Evolutionary conservation across 2,797 vertebrate species (phyloP), one percentile per base, ranked within the genome.

Genomic region (Coranthus polyacanthus): DNA sequence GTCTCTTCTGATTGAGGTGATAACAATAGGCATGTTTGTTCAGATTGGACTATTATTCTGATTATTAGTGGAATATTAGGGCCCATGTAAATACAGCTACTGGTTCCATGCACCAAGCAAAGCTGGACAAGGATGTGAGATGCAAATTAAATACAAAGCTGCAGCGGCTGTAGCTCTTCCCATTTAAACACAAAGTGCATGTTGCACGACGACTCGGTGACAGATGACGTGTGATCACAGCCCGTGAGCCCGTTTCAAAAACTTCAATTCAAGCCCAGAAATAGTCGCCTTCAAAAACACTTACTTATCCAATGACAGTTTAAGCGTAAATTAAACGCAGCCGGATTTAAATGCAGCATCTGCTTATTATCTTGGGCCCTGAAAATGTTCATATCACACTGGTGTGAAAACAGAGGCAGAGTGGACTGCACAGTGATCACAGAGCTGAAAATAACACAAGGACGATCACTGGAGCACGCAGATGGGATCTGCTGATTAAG

Each of bases 361-460:
- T 56, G 63, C 77, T 84, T 69, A 65, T 82, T 82, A 79, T 75
- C 54, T 36, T 0, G 0, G 4, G 13, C 38, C 47, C 0, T 1
- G 12, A 53, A 51, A 45, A 59, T 49, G 51, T 37, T 70, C 52
- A 26, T 38, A 47, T 78, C 70, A 68, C 54, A 17, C 8, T 49
- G 52, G 59, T 60, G 47, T 44, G 63, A 71, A 64, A 39, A 12
- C 63, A 29, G 72, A 65, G 37, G 39, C 32, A 43, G 62, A 64
- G 72, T 64, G 78, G 83, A 83, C 79, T 0, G 16, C n/a, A 16
- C 42, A 5, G 11, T 68, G 79, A 84, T 81, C 67, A 75, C 60
- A 69, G 69, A 1, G 47, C 60, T 29, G 68, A 50, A 62, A 65
- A 58, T 39, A 79, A 63, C 10, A 12, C 49, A 24, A 55, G 46